These are phyloP conservation scores for Neostethus bicornis DNA, from an alignment of 2,797 vertebrate genomes.

Conservation along the genomic window DNA sequence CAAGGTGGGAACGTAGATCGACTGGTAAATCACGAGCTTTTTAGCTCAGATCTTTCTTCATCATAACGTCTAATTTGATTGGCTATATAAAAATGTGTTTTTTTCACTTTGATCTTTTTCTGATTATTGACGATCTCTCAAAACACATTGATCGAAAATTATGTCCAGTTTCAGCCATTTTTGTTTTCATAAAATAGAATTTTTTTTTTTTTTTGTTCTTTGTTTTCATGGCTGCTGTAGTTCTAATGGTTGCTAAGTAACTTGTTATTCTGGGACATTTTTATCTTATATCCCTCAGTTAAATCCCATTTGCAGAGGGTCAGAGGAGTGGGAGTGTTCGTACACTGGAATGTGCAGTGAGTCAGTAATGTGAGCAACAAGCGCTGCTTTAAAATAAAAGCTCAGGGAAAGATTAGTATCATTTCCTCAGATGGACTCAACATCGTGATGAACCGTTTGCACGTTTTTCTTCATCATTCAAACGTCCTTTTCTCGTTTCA, in stretches of 20 bases:
- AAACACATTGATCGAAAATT: too few species aligned
- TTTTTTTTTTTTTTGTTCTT: conserved; percentile 17
- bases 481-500: too few species aligned
- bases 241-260: conserved; percentile 51
- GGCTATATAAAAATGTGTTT: too few species aligned
- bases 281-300: conserved; percentile 38
- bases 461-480: background rate
- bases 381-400: conserved; percentile 7
- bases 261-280: conserved; percentile 45
- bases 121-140: too few species aligned
- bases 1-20: too few species aligned
- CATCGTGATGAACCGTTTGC: background rate
- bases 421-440: background rate
- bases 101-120: too few species aligned
- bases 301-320: conserved; percentile 42
- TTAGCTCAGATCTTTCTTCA: too few species aligned
- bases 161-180: too few species aligned
- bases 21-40: too few species aligned
- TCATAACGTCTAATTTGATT: too few species aligned
- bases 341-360: conserved; percentile 22
- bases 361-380: conserved; percentile 14
- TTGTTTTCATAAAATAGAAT: background rate
- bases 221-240: conserved; percentile 11
- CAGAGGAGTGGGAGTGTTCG: conserved; percentile 44
- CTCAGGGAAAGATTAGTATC: conserved; percentile 7